Evolutionary conservation across 2,113 vertebrate species (phyloP), one percentile per base, ranked within the genome.

Genomic region (Limnothrissa miodon): DNA sequence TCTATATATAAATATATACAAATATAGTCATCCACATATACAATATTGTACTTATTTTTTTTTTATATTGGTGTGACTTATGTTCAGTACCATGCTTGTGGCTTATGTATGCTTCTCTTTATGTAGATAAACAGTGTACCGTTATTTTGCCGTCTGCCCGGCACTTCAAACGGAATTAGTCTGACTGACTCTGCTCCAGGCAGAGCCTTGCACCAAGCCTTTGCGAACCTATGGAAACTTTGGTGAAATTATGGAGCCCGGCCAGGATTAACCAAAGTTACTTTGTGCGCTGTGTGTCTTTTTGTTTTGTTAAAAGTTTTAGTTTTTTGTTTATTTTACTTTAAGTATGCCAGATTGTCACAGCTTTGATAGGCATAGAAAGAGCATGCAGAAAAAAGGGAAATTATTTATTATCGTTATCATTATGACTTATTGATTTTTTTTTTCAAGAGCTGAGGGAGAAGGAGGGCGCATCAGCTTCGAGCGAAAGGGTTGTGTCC

Each of bases 211-310:
- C 81, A 56, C 59, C 56, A 29, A 36, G 80, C 4, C 51, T 42
- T 79, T 39, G 81, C 19, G 80, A 45, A 84, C 51, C 80, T 78
- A 85, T n/a, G 66, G 66, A 46, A 74, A 86, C 80, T 53, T 66
- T 78, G 82, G 81, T 84, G 62, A 78, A 80, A 83, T 48, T 36
- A 81, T 45, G 81, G 88, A 84, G 56, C 83, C 86, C 85, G 87
- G 83, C 83, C 86, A 87, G 88, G 86, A 87, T 48, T 70, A 86
- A 83, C 66, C 85, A 86, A 88, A 81, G 85, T 79, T 74, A 85
- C 85, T 66, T 78, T 48, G 21, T 45, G n/a, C 87, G 80, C 45
- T 39, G 82, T 80, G 62, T 80, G 0, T 48, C 15, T 48, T 48
- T 2, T 48, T 15, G 6, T 42, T 42, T 42, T 80, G 80, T 80